These are phyloP conservation scores for Hydroisotoma schaefferi DNA, from an alignment of 2,888 invertebrate species.

Conservation along the genomic window DNA sequence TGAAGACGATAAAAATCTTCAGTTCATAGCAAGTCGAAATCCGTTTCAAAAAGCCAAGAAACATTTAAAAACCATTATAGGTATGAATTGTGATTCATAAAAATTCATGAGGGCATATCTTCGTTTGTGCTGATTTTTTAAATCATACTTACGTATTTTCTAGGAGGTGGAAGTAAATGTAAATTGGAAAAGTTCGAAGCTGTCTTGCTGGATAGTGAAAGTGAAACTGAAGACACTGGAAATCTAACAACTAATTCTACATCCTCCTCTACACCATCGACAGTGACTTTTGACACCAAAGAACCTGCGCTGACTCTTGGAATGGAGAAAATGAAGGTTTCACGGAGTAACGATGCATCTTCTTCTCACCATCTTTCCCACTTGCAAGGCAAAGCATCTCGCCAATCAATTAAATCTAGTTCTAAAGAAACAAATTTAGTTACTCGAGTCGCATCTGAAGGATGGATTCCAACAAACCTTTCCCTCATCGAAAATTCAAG, in stretches of 20 bases:
- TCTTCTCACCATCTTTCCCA: too few species aligned
- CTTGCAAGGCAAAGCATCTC: too few species aligned
- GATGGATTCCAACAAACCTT: too few species aligned
- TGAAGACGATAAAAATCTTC: neutral
- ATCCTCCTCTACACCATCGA: constrained; percentile 43
- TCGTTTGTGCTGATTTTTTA: neutral
- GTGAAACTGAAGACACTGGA: constrained; percentile 49
- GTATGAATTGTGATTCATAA: constrained; percentile 36
- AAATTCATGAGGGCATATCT: neutral
- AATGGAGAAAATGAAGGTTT: too few species aligned
- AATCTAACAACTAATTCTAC: constrained; percentile 36
- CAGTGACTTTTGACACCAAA: constrained; percentile 22
- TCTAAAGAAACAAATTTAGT: too few species aligned
- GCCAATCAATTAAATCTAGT: too few species aligned
- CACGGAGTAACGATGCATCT: too few species aligned
- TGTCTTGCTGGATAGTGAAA: constrained; percentile 48
- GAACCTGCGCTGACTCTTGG: too few species aligned
- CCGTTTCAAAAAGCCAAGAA: constrained; percentile 55
- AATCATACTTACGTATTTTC: too few species aligned
- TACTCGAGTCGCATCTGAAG: too few species aligned
- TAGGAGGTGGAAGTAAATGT: constrained; percentile 36
- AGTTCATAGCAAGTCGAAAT: constrained; percentile 47
- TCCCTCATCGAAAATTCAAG: too few species aligned
- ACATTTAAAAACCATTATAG: constrained; percentile 54
- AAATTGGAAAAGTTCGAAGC: constrained; percentile 46